phyloP scores from a whole-genome alignment of 2,113 vertebrate species.

The Cheilinus undulatus region DNA sequence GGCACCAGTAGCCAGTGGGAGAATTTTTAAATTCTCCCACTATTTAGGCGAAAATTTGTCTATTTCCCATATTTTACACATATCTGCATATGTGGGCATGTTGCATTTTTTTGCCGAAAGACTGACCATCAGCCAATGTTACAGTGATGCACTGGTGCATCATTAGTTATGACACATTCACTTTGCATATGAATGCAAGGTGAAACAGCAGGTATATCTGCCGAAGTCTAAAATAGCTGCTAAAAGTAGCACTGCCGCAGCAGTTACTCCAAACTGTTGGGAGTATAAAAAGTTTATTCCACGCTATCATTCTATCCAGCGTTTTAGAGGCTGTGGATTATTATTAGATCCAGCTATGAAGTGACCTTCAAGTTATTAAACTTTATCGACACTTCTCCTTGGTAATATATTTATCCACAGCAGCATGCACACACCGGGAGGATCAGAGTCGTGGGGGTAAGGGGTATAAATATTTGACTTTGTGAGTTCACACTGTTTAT shows the following conservation, averaged over 20 bases:
- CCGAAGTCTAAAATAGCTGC: no score
- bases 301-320: background rate
- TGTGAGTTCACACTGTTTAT: slow-evolving; percentile 66
- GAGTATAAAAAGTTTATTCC: background rate
- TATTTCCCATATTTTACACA: no score
- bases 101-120: no score
- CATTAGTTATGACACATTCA: no score
- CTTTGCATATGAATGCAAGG: no score
- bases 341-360: slow-evolving; percentile 43
- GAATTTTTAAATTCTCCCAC: no score
- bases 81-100: no score
- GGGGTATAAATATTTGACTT: slow-evolving; percentile 71
- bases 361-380: slow-evolving; percentile 50
- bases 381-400: slow-evolving; percentile 36
- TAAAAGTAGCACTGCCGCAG: background rate
- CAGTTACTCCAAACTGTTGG: background rate
- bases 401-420: slow-evolving; percentile 58
- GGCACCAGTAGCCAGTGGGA: no score
- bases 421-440: slow-evolving; percentile 19
- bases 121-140: no score
- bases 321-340: slow-evolving; percentile 9
- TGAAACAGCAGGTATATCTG: no score
- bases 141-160: no score
- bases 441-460: background rate
- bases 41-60: no score